These are phyloP conservation scores for Meriones unguiculatus DNA, from an alignment of 2,113 vertebrate species.

Conservation along the genomic window DNA sequence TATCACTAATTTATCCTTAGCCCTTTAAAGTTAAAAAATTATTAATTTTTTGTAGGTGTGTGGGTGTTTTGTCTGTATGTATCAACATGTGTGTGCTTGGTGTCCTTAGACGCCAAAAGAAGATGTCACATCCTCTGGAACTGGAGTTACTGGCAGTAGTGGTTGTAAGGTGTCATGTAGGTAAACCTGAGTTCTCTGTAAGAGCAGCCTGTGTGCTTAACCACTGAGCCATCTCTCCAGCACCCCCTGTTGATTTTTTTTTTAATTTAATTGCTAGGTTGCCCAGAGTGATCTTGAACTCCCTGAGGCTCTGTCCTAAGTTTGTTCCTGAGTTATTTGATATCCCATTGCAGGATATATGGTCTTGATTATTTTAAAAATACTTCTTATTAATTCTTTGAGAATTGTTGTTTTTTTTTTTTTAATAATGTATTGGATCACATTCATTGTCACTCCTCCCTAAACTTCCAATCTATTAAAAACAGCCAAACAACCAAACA, in stretches of 20 bases:
- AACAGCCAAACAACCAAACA: not conserved
- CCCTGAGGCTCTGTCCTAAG: too few relatives aligned
- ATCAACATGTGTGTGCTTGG: not conserved
- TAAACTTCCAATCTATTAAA: not conserved
- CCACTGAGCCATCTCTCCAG: not conserved
- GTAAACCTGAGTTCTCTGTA: not conserved
- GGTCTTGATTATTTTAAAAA: not conserved
- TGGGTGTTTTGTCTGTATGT: not conserved
- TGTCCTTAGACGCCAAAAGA: not conserved
- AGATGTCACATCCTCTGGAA: not conserved
- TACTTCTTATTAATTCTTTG: not conserved
- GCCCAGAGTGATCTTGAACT: not conserved
- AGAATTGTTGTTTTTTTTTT: not conserved
- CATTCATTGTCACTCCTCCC: not conserved
- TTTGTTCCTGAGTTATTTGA: too few relatives aligned
- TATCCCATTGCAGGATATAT: too few relatives aligned
- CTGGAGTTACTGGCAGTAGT: not conserved
- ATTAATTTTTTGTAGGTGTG: not conserved
- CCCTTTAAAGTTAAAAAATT: not conserved
- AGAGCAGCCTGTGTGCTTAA: not conserved
- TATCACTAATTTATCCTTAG: not conserved
- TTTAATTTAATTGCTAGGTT: not conserved
- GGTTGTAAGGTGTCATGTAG: not conserved
- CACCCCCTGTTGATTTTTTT: not conserved
- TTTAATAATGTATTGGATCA: not conserved